Percentiles rank a stretch among this genome's conserved stretches.
phyloP scores from a whole-genome alignment of 2,888 invertebrate genomes.

The Smittia aterrima region DNA sequence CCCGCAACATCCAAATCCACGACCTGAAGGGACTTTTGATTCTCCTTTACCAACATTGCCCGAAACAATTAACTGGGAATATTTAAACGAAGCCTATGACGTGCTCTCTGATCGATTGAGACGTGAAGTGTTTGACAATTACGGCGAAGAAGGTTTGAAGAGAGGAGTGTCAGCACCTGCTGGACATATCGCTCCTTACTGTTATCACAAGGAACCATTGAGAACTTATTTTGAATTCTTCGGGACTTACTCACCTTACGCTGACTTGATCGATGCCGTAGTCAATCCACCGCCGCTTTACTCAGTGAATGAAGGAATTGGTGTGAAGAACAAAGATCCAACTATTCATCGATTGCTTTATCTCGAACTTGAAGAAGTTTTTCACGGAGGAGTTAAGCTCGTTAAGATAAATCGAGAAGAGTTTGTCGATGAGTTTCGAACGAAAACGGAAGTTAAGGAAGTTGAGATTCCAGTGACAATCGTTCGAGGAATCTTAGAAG shows the following conservation, averaged over 20 bases:
- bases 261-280: conserved; percentile 67
- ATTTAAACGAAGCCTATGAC: conserved; percentile 74
- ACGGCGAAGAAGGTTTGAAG: conserved; percentile 84
- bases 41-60: conserved; percentile 47
- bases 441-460: conserved; percentile 63
- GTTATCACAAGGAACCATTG: conserved; percentile 77
- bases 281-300: conserved; percentile 63
- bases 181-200: conserved; percentile 68
- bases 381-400: conserved; percentile 74
- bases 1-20: conserved; percentile 59
- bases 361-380: conserved; percentile 65
- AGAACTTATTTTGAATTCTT: conserved; percentile 77
- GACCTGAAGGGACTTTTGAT: conserved; percentile 46
- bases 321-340: conserved; percentile 64
- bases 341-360: conserved; percentile 59
- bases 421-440: conserved; percentile 63
- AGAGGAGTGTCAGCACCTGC: conserved; percentile 71
- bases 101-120: conserved; percentile 66
- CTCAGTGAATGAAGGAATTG: conserved; percentile 61
- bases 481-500: conserved; percentile 69
- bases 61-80: conserved; percentile 49
- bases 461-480: conserved; percentile 73
- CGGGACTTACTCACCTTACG: conserved; percentile 78
- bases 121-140: conserved; percentile 81
- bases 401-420: conserved; percentile 76